phyloP scores from a whole-genome alignment of 2,797 vertebrate species.

The Silurus lanzhouensis region DNA sequence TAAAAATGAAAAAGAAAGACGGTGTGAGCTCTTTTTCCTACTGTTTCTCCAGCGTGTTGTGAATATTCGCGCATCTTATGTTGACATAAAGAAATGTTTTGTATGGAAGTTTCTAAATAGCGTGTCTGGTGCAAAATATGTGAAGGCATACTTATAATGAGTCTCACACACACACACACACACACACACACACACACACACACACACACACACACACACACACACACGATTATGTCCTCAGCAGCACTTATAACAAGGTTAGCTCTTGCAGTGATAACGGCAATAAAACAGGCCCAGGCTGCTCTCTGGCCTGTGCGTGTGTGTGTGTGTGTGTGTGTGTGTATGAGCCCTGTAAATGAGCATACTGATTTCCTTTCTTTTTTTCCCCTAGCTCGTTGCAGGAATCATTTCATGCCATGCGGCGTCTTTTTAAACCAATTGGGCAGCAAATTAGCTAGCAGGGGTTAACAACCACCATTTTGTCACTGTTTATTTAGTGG shows the following conservation, averaged over 20 bases:
- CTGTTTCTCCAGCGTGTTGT: not conserved
- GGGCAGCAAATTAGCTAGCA: constrained; percentile 63
- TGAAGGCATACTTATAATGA: not conserved
- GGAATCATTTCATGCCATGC: constrained; percentile 48
- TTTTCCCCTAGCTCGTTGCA: constrained; percentile 24
- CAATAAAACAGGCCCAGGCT: constrained; percentile 41
- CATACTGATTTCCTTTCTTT: constrained; percentile 10
- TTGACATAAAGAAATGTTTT: not conserved
- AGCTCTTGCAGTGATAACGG: constrained; percentile 48
- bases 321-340: constrained; percentile 43
- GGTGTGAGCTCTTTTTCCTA: not conserved
- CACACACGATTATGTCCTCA: constrained; percentile 42
- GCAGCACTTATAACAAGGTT: constrained; percentile 49
- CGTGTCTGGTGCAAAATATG: not conserved
- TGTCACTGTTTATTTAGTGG: constrained; percentile 60
- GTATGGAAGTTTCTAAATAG: not conserved
- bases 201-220: not conserved
- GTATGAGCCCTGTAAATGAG: constrained; percentile 40
- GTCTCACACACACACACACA: not conserved
- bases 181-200: constrained; percentile 13
- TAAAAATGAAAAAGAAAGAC: not conserved
- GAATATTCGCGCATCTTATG: not conserved
- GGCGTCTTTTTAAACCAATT: constrained; percentile 63
- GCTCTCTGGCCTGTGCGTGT: constrained; percentile 36
- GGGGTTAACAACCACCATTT: constrained; percentile 61